These are phyloP conservation scores for Engraulis encrasicolus DNA, from an alignment of 2,113 vertebrate genomes.

Conservation along the genomic window DNA sequence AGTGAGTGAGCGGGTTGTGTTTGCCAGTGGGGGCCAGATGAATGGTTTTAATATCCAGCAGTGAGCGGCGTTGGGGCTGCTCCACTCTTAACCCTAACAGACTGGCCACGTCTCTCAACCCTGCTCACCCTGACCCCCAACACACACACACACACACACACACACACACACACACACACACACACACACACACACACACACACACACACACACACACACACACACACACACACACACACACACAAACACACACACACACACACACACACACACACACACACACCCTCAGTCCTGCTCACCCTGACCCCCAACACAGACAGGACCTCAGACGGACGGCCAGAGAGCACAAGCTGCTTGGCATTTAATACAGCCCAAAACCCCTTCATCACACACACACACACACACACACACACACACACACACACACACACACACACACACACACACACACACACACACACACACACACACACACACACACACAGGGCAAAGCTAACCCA, in stretches of 20 bases:
- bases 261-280: constrained; percentile 21
- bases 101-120: constrained; percentile 41
- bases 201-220: constrained; percentile 17
- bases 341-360: too few species aligned
- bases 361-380: too few species aligned
- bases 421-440: constrained; percentile 24
- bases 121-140: constrained; percentile 51
- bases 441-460: constrained; percentile 18
- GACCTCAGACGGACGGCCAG: too few species aligned
- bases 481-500: neutral
- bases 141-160: neutral
- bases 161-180: neutral
- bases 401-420: neutral
- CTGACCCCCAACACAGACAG: neutral
- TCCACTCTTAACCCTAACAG: constrained; percentile 62
- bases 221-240: neutral
- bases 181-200: constrained; percentile 19
- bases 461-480: neutral
- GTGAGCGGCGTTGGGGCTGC: constrained; percentile 52
- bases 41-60: constrained; percentile 62
- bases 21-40: constrained; percentile 54
- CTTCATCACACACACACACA: constrained; percentile 2
- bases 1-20: neutral
- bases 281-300: neutral
- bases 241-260: constrained; percentile 28